Base-by-base conservation (phyloP, 2,797 vertebrate species). In the Meda fulgida region DNA sequence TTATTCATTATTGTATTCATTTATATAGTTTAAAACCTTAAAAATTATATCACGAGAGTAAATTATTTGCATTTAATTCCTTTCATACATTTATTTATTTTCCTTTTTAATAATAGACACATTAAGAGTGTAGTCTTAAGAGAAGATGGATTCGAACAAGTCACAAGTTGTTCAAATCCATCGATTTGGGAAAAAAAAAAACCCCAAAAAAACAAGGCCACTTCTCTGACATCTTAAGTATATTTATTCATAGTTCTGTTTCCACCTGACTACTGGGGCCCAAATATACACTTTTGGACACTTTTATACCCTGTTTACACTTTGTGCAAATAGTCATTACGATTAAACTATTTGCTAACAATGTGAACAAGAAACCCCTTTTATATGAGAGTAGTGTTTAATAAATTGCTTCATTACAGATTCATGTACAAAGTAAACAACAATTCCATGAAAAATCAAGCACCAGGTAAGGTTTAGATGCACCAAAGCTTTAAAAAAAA, bases 291-390 rank as follows among this genome's bases (percentile, higher is more conserved):
- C n/a, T n/a, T n/a, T n/a, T n/a, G n/a, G n/a, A n/a, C n/a, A n/a
- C n/a, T n/a, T n/a, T n/a, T n/a, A n/a, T n/a, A n/a, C n/a, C n/a
- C 29, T n/a, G 79, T 70, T 81, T 53, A 55, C 48, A 81, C 46
- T 7, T 40, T 19, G 60, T 67, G 60, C 43, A 80, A 80, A 80
- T 67, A 67, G 40, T 36, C 43, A 80, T 80, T 80, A 80, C 21
- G 1, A 60, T 82, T 72, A 82, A 82, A 82, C 80, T 46, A 82
- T 82, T 60, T 72, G 69, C 80, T 82, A 72, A 63, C 80, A 82
- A 72, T 60, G 40, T 31, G 26, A 72, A 82, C 36, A 81, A 81
- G 16, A 81, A 72, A 43, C 9, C 5, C 34, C 51, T 46, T 72
- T 58, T 70, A 55, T 69, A 70, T 40, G 66, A 19, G 31, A 72